phyloP scores from a whole-genome alignment of 2,113 vertebrate genomes.

The Phylloscopus trochiloides region DNA sequence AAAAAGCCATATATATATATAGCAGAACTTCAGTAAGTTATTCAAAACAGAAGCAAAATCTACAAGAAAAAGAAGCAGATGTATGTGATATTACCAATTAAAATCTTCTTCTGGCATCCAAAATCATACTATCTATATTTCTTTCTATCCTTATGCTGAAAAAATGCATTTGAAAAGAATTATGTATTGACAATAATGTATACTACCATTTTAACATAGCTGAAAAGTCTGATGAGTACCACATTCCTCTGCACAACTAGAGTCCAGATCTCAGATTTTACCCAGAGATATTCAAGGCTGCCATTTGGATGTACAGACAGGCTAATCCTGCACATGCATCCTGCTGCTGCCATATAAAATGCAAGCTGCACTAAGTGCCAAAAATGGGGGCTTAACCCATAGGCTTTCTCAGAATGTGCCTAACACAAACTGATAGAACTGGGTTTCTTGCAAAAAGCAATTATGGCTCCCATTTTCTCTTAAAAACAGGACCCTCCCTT shows the following conservation, averaged over 20 bases:
- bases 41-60: not conserved
- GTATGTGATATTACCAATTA: not conserved
- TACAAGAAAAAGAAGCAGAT: not conserved
- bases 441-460: not conserved
- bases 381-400: not conserved
- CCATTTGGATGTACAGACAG: not conserved
- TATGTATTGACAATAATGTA: not conserved
- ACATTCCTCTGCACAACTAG: not conserved
- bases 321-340: not conserved
- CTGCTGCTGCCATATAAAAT: not conserved
- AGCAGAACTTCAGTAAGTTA: not conserved
- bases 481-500: not conserved
- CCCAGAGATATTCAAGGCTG: not conserved
- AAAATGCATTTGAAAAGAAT: not conserved
- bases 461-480: not conserved
- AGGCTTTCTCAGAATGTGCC: not conserved
- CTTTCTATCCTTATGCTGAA: not conserved
- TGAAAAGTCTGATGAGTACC: not conserved
- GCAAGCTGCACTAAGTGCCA: not conserved
- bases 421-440: slow-evolving; percentile 5
- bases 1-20: not conserved
- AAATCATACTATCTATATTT: not conserved
- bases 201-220: not conserved
- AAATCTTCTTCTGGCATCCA: not conserved
- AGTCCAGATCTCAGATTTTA: not conserved